phyloP scores from a whole-genome alignment of 2,888 invertebrate genomes.

The Nipponacmea schrenckii region DNA sequence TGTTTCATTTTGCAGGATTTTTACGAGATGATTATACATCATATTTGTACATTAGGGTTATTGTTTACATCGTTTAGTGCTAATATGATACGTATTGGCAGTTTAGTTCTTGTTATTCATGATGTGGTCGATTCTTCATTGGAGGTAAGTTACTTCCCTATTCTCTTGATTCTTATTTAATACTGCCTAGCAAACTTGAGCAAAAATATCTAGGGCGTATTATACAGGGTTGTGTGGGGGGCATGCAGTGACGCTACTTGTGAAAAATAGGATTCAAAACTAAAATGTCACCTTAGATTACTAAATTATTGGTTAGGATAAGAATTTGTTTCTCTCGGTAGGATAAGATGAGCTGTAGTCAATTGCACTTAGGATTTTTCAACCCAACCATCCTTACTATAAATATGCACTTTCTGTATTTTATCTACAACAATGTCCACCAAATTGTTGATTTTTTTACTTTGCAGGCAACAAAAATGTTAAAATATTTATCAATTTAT shows the following conservation, averaged over 20 bases:
- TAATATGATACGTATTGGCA: conserved; percentile 89
- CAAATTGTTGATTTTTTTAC: not conserved
- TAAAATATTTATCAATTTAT: conserved; percentile 77
- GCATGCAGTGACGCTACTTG: too few relatives aligned
- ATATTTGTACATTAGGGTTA: conserved; percentile 89
- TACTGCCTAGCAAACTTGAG: not conserved
- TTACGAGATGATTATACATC: conserved; percentile 98
- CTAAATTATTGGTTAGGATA: too few relatives aligned
- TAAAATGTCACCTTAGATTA: too few relatives aligned
- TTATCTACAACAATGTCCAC: too few relatives aligned
- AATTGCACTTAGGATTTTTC: too few relatives aligned
- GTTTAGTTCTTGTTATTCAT: conserved; percentile 76
- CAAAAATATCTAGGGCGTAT: not conserved
- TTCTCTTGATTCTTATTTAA: too few relatives aligned
- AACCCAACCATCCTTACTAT: too few relatives aligned
- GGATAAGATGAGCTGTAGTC: too few relatives aligned
- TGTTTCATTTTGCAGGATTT: conserved; percentile 72
- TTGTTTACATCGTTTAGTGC: conserved; percentile 94
- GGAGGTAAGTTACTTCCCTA: conserved; percentile 57
- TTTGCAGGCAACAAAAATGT: conserved; percentile 87
- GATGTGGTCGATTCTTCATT: conserved; percentile 70
- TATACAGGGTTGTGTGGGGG: too few relatives aligned
- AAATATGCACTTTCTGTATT: too few relatives aligned
- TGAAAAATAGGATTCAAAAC: too few relatives aligned
- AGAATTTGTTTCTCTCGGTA: too few relatives aligned